phyloP scores from a whole-genome alignment of 2,888 invertebrate genomes.

The Andrena camellia region DNA sequence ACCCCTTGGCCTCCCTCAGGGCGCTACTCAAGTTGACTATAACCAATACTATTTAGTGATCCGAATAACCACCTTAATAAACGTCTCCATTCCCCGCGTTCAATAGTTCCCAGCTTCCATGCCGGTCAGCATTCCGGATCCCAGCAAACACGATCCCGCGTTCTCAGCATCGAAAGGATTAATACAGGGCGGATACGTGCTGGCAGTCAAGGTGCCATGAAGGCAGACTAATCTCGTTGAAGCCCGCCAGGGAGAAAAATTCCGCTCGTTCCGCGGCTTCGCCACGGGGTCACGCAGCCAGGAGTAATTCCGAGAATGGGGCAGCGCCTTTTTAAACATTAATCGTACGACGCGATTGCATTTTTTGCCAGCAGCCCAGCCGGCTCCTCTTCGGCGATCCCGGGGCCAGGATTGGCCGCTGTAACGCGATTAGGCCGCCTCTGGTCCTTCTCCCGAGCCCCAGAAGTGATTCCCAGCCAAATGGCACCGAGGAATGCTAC shows the following conservation, averaged over 20 bases:
- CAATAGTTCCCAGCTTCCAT: neutral
- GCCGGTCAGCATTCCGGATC: neutral
- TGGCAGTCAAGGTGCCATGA: slow-evolving; percentile 20
- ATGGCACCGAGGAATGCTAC: slow-evolving; percentile 51
- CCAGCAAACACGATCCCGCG: neutral
- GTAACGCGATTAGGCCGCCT: slow-evolving; percentile 60
- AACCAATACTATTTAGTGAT: too few species aligned
- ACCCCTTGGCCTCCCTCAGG: too few species aligned
- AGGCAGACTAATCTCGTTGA: slow-evolving; percentile 46
- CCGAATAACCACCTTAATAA: too few species aligned
- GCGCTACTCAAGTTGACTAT: too few species aligned
- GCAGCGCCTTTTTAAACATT: slow-evolving; percentile 69
- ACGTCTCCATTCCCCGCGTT: neutral
- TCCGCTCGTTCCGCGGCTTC: slow-evolving; percentile 26
- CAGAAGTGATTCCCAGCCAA: slow-evolving; percentile 60
- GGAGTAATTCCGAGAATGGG: slow-evolving; percentile 67
- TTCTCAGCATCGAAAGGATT: slow-evolving; percentile 31
- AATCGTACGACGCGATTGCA: slow-evolving; percentile 64
- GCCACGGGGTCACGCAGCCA: slow-evolving; percentile 32
- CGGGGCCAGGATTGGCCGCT: slow-evolving; percentile 40
- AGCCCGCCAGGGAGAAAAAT: slow-evolving; percentile 38
- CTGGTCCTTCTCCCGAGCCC: slow-evolving; percentile 24
- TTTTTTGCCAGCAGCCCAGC: slow-evolving; percentile 38
- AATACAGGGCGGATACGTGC: slow-evolving; percentile 12
- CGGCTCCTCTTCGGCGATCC: slow-evolving; percentile 20